Percentiles rank a stretch among this genome's conserved stretches.
Evolutionary conservation across 2,797 vertebrate genomes (phyloP).

Genomic region (Coluber constrictor): DNA sequence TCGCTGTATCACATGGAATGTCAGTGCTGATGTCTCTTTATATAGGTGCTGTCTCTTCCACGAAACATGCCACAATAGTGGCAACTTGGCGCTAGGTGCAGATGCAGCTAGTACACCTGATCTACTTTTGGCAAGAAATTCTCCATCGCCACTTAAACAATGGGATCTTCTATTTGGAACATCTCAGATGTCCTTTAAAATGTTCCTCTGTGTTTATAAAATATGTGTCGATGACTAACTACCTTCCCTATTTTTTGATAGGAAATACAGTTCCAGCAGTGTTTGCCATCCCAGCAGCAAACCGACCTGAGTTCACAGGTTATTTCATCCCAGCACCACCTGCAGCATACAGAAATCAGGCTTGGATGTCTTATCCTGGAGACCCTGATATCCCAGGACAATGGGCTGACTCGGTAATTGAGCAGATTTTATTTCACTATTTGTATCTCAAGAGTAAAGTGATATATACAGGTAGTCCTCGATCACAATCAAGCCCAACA

Average conservation of each 20-base stretch:
- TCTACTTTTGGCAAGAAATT: not conserved
- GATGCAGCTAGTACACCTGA: not conserved
- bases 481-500: not conserved
- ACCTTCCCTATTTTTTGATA: constrained; percentile 57
- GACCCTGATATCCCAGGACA: constrained; percentile 89
- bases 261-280: constrained; percentile 96
- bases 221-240: constrained; percentile 25
- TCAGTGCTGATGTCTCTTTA: constrained; percentile 1
- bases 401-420: constrained; percentile 95
- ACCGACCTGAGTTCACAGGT: constrained; percentile 85
- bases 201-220: constrained; percentile 13
- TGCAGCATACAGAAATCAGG: constrained; percentile 89
- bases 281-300: constrained; percentile 94
- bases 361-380: constrained; percentile 95
- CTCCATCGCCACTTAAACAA: not conserved
- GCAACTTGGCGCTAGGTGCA: constrained; percentile 10
- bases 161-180: not conserved
- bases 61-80: not conserved
- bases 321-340: constrained; percentile 92
- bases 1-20: not conserved
- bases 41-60: constrained; percentile 11
- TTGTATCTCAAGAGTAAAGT: constrained; percentile 2
- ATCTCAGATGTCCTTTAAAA: not conserved
- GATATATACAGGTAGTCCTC: not conserved
- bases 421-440: constrained; percentile 16